Conservation (phyloP, 2,888 invertebrate genomes). For the Scaptomyza reducta region DNA sequence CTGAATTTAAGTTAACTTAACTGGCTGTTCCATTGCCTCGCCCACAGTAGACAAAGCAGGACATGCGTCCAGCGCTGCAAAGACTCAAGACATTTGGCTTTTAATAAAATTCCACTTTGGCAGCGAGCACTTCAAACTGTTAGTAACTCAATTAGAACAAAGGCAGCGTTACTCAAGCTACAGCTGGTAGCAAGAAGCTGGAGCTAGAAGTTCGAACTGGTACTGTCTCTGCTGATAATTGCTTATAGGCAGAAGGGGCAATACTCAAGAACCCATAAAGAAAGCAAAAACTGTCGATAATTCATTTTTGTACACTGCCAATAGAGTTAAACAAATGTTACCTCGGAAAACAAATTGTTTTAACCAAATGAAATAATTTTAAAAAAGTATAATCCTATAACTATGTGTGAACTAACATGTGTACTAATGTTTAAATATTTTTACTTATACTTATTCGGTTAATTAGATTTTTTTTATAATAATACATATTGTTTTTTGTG, state of each 20-base stretch:
- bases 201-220: neutral
- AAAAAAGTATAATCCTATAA: too few species aligned
- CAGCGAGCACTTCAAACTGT: constrained; percentile 59
- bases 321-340: neutral
- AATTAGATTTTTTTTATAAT: neutral
- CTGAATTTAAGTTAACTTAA: constrained; percentile 34
- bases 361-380: too few species aligned
- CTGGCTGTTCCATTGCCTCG: constrained; percentile 16
- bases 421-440: too few species aligned
- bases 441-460: too few species aligned
- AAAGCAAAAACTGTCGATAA: constrained; percentile 74
- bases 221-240: constrained; percentile 18
- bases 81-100: constrained; percentile 61
- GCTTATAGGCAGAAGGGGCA: constrained; percentile 23
- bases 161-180: constrained; percentile 48
- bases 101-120: constrained; percentile 54
- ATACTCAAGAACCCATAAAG: constrained; percentile 40
- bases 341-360: neutral
- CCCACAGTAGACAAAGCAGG: constrained; percentile 11
- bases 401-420: too few species aligned
- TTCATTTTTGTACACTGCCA: constrained; percentile 66
- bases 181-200: neutral
- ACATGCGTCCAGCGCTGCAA: constrained; percentile 20
- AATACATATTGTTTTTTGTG: neutral
- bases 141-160: constrained; percentile 73